phyloP scores from a whole-genome alignment of 2,113 vertebrate species.

The Gallinago media region DNA sequence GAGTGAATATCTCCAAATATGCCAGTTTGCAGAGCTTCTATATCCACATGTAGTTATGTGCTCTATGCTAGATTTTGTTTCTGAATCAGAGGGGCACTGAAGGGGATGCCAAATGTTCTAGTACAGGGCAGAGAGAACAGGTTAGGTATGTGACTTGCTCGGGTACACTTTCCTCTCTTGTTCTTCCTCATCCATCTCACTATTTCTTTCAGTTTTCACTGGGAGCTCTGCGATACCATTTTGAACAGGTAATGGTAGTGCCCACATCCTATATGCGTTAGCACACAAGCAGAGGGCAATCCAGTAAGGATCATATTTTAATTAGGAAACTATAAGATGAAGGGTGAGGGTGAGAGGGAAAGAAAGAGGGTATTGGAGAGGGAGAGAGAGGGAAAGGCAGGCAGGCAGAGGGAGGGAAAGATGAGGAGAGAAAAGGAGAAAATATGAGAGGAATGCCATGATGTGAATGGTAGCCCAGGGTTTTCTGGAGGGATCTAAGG shows the following conservation, averaged over 20 bases:
- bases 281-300: background rate
- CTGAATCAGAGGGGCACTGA: background rate
- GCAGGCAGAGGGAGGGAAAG: background rate
- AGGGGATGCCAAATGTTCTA: accelerated
- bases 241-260: background rate
- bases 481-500: background rate
- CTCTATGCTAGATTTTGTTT: background rate
- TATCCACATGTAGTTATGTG: accelerated
- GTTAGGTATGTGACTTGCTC: background rate
- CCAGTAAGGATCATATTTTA: background rate
- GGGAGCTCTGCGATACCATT: background rate
- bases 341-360: accelerated
- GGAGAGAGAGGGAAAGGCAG: background rate
- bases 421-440: background rate
- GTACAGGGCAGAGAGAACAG: background rate
- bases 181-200: background rate
- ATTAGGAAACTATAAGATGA: background rate
- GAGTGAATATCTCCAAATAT: background rate
- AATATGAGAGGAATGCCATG: background rate
- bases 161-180: background rate
- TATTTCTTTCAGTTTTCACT: background rate
- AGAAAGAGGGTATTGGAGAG: no score
- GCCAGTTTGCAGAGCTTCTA: background rate
- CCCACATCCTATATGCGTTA: background rate
- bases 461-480: background rate